Conservation (phyloP, 2,797 vertebrate species). For the Erpetoichthys calabaricus region DNA sequence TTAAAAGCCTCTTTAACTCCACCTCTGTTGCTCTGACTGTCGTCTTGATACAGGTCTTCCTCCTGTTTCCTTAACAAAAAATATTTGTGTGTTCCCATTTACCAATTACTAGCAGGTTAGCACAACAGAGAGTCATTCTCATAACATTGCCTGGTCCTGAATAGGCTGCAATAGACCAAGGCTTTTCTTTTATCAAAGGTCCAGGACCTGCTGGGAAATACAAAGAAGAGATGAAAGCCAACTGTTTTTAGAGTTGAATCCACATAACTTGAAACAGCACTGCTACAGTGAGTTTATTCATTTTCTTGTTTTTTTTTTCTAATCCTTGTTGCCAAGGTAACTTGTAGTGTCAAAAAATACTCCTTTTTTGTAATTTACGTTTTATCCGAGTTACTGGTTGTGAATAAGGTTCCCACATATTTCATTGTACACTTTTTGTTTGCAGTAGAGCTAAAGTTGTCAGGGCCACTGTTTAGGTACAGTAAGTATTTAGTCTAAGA, state of each 20-base stretch:
- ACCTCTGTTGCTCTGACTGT: neutral
- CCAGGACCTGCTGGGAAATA: slow-evolving; percentile 58
- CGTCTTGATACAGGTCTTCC: slow-evolving; percentile 8
- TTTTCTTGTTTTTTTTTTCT: slow-evolving; percentile 54
- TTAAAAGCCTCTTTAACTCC: no score
- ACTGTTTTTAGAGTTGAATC: slow-evolving; percentile 57
- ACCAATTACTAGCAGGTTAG: slow-evolving; percentile 32
- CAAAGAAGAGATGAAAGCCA: slow-evolving; percentile 60
- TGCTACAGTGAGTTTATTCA: slow-evolving; percentile 47
- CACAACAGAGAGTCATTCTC: slow-evolving; percentile 45
- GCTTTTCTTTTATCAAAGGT: slow-evolving; percentile 60
- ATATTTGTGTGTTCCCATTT: slow-evolving; percentile 18
- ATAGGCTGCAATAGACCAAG: slow-evolving; percentile 50
- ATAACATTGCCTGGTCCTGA: slow-evolving; percentile 56
- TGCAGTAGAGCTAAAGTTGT: no score
- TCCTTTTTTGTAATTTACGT: no score
- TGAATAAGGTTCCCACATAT: no score
- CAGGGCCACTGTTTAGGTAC: no score
- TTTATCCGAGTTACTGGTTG: no score
- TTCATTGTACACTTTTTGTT: no score
- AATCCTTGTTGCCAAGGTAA: slow-evolving; percentile 62
- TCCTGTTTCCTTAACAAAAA: slow-evolving; percentile 12
- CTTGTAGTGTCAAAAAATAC: slow-evolving; percentile 30
- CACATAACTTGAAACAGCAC: slow-evolving; percentile 48
- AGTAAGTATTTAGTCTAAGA: no score